Evolutionary conservation across 2,113 vertebrate species (phyloP).

Genomic region (Entomyzon cyanotis): DNA sequence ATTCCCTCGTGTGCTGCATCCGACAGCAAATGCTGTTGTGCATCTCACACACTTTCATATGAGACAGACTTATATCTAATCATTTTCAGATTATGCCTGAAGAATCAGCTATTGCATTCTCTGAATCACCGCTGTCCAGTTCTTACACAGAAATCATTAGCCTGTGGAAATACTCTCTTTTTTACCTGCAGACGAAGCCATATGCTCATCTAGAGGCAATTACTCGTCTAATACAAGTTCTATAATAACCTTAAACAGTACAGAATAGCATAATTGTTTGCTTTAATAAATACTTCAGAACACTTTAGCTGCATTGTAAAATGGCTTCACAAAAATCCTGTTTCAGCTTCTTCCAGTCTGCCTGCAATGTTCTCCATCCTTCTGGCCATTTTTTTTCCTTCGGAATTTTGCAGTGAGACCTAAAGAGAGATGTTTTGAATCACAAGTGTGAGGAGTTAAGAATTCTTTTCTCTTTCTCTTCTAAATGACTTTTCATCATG

Average conservation of each 20-base stretch:
- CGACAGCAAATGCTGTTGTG: background rate
- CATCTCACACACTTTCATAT: background rate
- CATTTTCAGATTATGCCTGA: background rate
- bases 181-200: background rate
- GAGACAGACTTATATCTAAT: background rate
- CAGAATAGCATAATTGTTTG: slow-evolving; percentile 30
- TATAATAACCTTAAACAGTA: slow-evolving; percentile 29
- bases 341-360: slow-evolving; percentile 39
- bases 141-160: slow-evolving; percentile 22
- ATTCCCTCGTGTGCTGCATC: background rate
- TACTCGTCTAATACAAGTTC: slow-evolving; percentile 26
- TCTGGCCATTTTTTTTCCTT: slow-evolving; percentile 13
- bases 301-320: background rate
- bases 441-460: slow-evolving; percentile 54
- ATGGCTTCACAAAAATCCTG: slow-evolving; percentile 44
- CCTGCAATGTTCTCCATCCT: background rate
- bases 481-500: slow-evolving; percentile 67
- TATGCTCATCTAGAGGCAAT: slow-evolving; percentile 40
- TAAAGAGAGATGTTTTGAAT: slow-evolving; percentile 49
- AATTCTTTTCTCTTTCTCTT: slow-evolving; percentile 54
- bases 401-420: slow-evolving; percentile 45
- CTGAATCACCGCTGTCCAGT: background rate
- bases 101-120: background rate
- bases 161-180: background rate
- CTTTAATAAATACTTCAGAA: slow-evolving; percentile 6